Conservation (phyloP, 2,888 invertebrate genomes). For the Nephrotoma appendiculata region DNA sequence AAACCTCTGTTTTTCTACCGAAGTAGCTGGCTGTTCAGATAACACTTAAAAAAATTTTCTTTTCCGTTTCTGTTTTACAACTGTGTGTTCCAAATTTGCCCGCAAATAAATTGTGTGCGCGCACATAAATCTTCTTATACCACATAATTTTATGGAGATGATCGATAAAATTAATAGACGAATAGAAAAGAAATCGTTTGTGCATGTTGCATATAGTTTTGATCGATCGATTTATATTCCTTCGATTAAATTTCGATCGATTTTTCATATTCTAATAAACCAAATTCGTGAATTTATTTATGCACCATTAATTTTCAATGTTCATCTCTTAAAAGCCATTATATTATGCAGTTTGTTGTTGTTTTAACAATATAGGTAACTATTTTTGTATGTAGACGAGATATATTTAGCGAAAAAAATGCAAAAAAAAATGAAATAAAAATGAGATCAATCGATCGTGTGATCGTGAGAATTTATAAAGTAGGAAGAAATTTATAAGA, state of each 20-base stretch:
- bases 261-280: background rate
- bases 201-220: background rate
- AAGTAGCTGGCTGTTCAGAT: background rate
- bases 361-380: background rate
- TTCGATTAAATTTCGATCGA: background rate
- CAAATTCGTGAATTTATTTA: conserved; percentile 3
- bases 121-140: background rate
- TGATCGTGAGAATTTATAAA: conserved; percentile 4
- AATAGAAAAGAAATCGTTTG: background rate
- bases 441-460: conserved; percentile 4
- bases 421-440: background rate
- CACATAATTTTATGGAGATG: background rate
- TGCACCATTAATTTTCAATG: conserved; percentile 1
- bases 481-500: conserved; percentile 2
- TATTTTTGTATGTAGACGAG: background rate
- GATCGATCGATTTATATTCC: background rate
- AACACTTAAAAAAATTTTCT: background rate
- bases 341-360: background rate
- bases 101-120: background rate
- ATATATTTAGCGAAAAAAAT: background rate
- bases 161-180: background rate
- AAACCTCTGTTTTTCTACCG: background rate
- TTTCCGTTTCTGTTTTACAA: background rate
- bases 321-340: background rate
- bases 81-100: background rate